These are phyloP conservation scores for Elachura formosa DNA, from an alignment of 2,113 vertebrate species.

Conservation along the genomic window DNA sequence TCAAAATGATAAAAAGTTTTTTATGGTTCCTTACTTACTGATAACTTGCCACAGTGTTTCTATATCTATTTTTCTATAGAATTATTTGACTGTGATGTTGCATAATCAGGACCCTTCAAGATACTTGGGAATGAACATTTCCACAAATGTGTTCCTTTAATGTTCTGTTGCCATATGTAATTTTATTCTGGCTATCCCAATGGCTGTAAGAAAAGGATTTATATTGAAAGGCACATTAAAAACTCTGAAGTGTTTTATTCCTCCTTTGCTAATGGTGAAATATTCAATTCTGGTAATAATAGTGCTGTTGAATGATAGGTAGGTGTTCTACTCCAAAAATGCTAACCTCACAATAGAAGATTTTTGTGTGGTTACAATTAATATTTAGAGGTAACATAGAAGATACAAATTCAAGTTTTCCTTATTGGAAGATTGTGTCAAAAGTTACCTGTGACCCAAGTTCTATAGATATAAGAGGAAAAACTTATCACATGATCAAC, in stretches of 20 bases:
- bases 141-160: not conserved
- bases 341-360: not conserved
- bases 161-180: not conserved
- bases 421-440: not conserved
- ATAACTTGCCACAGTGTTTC: not conserved
- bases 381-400: not conserved
- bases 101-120: not conserved
- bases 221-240: not conserved
- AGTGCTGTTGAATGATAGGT: not conserved
- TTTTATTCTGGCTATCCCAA: not conserved
- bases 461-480: not conserved
- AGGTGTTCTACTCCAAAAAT: not conserved
- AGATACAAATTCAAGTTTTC: not conserved
- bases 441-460: not conserved
- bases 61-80: not conserved
- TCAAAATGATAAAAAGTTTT: not conserved
- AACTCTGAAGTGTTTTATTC: not conserved
- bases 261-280: not conserved
- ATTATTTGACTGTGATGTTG: not conserved
- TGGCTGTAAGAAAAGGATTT: not conserved
- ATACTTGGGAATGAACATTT: not conserved
- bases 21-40: not conserved
- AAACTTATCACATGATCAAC: not conserved
- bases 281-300: not conserved
- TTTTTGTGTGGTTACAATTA: not conserved